These are phyloP conservation scores for Brachyhypopomus occidentalis DNA, from an alignment of 2,113 vertebrate genomes.

Conservation along the genomic window DNA sequence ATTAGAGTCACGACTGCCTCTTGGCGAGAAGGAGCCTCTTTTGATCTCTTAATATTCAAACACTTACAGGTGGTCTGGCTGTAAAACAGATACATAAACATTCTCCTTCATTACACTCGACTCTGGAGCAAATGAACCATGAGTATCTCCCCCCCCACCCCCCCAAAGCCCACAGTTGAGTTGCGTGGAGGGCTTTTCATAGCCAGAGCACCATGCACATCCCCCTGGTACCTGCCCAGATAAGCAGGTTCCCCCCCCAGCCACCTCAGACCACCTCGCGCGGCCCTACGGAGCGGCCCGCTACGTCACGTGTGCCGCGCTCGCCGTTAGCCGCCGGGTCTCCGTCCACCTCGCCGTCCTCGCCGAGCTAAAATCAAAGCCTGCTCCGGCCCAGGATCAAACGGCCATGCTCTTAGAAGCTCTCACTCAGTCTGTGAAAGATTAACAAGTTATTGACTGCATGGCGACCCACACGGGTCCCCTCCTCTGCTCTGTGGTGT, in stretches of 20 bases:
- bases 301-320: conserved; percentile 11
- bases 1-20: not conserved
- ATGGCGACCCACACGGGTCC: conserved; percentile 51
- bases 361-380: conserved; percentile 27
- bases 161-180: conserved; percentile 60
- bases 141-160: conserved; percentile 69
- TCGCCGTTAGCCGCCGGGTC: conserved; percentile 17
- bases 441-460: conserved; percentile 63
- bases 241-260: conserved; percentile 56
- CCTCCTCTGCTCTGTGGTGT: conserved; percentile 46
- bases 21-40: conserved; percentile 72
- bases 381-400: conserved; percentile 44
- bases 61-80: conserved; percentile 75
- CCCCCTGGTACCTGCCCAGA: conserved; percentile 47
- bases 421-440: conserved; percentile 63
- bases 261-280: conserved; percentile 47
- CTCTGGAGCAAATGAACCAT: conserved; percentile 81
- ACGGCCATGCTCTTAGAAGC: conserved; percentile 56
- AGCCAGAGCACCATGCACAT: conserved; percentile 37
- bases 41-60: conserved; percentile 81
- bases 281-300: no score
- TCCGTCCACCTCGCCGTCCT: conserved; percentile 2
- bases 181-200: conserved; percentile 44
- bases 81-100: conserved; percentile 72
- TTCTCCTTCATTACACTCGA: conserved; percentile 71